Evolutionary conservation across 2,797 vertebrate genomes (phyloP).

Genomic region (Hephaestus fuliginosus): DNA sequence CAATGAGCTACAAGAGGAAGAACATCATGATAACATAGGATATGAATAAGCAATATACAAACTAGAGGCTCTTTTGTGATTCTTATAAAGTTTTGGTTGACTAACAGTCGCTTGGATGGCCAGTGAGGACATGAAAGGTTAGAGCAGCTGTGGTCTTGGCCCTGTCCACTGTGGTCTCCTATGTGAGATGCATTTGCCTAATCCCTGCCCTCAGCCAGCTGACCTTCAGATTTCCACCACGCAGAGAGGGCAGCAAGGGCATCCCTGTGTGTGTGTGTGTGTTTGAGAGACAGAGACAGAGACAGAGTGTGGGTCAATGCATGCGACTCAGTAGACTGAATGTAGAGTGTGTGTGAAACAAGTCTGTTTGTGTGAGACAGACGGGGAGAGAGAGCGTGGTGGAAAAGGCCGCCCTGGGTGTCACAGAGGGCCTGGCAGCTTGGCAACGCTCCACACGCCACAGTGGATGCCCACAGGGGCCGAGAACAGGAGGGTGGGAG

Average conservation of each 20-base stretch:
- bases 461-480: conserved; percentile 19
- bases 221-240: conserved; percentile 59
- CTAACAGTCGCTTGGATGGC: conserved; percentile 14
- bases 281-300: conserved; percentile 4
- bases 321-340: background rate
- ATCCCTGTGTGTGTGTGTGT: conserved; percentile 5
- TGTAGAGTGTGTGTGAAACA: conserved; percentile 13
- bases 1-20: background rate
- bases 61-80: background rate
- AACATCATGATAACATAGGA: background rate
- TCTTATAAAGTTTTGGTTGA: background rate
- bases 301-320: conserved; percentile 18
- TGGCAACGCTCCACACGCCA: conserved; percentile 47
- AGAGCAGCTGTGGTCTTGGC: conserved; percentile 48
- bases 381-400: conserved; percentile 9
- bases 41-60: background rate
- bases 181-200: conserved; percentile 56
- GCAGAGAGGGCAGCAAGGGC: conserved; percentile 22
- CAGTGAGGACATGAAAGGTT: conserved; percentile 53
- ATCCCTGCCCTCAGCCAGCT: conserved; percentile 58
- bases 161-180: conserved; percentile 35
- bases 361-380: conserved; percentile 14
- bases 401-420: conserved; percentile 36
- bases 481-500: background rate
- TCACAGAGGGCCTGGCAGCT: conserved; percentile 40